Conservation (phyloP, 2,888 invertebrate species). For the Lepidocyrtinus sp. region DNA sequence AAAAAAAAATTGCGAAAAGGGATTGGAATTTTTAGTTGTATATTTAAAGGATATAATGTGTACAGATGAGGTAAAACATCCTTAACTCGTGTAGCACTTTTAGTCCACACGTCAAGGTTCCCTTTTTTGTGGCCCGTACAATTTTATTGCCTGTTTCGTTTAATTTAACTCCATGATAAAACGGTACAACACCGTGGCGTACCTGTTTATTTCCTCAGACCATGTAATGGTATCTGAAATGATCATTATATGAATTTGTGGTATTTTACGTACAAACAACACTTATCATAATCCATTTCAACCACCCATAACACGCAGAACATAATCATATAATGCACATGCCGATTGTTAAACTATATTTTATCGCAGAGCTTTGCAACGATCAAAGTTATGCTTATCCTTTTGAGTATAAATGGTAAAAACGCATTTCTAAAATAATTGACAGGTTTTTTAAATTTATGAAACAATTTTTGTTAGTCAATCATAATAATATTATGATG, state of each 20-base stretch:
- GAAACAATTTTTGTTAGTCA: slow-evolving; percentile 18
- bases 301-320: background rate
- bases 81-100: too few species aligned
- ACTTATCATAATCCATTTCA: too few species aligned
- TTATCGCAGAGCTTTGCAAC: background rate
- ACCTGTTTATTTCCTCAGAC: too few species aligned
- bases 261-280: too few species aligned
- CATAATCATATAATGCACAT: slow-evolving; percentile 10
- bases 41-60: too few species aligned
- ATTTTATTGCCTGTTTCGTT: background rate
- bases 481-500: slow-evolving; percentile 6
- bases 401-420: slow-evolving; percentile 6
- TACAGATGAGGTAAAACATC: too few species aligned
- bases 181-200: too few species aligned
- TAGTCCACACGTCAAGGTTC: too few species aligned
- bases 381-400: background rate
- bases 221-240: background rate
- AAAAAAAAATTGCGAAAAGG: too few species aligned
- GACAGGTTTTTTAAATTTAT: slow-evolving; percentile 39
- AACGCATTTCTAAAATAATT: slow-evolving; percentile 35
- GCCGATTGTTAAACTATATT: background rate
- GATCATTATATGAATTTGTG: too few species aligned
- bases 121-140: background rate
- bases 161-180: background rate
- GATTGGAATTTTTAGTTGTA: too few species aligned